These are phyloP conservation scores for Lasioglossum figueresi DNA, from an alignment of 2,888 invertebrate species.

Conservation along the genomic window DNA sequence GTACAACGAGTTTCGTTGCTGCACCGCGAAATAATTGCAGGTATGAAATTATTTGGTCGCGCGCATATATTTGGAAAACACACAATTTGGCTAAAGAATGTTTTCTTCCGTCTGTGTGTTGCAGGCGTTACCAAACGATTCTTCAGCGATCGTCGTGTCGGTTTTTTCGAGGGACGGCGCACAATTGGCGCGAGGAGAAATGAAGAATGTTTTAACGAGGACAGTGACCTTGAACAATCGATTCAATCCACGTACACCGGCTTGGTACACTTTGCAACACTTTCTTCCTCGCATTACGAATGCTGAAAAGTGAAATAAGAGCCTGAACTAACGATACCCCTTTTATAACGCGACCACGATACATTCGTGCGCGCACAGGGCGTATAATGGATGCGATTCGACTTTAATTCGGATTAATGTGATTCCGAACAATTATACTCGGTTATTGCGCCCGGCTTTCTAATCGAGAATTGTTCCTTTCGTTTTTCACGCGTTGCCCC, in stretches of 20 bases:
- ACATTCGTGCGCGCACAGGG: not conserved
- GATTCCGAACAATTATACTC: slow-evolving; percentile 24
- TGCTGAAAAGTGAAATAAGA: slow-evolving; percentile 12
- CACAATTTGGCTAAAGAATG: not conserved
- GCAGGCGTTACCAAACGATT: not conserved
- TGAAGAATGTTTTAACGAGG: not conserved
- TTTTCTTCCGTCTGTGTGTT: not conserved
- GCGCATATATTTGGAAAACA: no score
- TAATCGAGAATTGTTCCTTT: slow-evolving; percentile 22
- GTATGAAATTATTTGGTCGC: no score
- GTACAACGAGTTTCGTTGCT: not conserved
- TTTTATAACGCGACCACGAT: not conserved
- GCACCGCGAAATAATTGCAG: no score
- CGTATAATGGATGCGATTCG: not conserved
- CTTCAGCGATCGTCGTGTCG: not conserved
- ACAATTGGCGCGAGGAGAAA: not conserved
- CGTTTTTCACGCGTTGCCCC: not conserved
- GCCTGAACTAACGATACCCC: not conserved
- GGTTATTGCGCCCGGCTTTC: slow-evolving; percentile 29
- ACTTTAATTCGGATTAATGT: slow-evolving; percentile 27
- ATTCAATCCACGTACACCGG: slow-evolving; percentile 5
- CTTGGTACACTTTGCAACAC: slow-evolving; percentile 5
- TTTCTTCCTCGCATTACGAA: slow-evolving; percentile 13
- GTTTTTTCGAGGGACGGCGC: not conserved
- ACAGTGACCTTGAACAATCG: not conserved